These are phyloP conservation scores for Pyrgilauda ruficollis DNA, from an alignment of 2,113 vertebrate species.

Conservation along the genomic window DNA sequence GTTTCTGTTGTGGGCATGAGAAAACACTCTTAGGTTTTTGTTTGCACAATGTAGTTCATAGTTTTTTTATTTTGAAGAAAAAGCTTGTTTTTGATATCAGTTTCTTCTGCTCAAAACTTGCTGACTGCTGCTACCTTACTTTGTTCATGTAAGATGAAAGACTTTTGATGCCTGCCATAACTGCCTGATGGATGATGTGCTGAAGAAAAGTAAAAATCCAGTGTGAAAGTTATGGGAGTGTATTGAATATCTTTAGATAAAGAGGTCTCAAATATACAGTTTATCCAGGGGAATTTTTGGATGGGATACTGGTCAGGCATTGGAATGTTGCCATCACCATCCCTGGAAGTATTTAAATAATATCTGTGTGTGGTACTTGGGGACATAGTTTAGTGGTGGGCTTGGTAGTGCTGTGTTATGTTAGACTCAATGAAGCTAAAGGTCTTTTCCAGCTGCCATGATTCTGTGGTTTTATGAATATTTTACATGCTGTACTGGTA, in stretches of 20 bases:
- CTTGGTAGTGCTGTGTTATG: not conserved
- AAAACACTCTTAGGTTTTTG: not conserved
- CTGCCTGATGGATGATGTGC: not conserved
- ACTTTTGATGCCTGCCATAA: not conserved
- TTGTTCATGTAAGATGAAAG: not conserved
- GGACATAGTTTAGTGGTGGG: not conserved
- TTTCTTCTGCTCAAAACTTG: not conserved
- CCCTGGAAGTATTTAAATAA: not conserved
- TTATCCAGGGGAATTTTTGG: not conserved
- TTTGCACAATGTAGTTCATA: not conserved
- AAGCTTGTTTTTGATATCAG: not conserved
- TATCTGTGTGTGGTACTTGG: not conserved
- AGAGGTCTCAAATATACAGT: not conserved
- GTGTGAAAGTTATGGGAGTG: not conserved
- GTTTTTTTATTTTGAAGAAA: not conserved
- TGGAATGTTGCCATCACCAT: not conserved
- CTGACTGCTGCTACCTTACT: not conserved
- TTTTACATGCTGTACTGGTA: not conserved
- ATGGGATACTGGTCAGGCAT: not conserved
- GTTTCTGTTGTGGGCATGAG: not conserved
- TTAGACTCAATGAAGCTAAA: rapidly evolving
- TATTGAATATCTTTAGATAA: not conserved
- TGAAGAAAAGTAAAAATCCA: not conserved
- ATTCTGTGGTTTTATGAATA: not conserved
- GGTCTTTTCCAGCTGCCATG: not conserved